These are phyloP conservation scores for Tachina lurida DNA, from an alignment of 2,888 invertebrate genomes.

Conservation along the genomic window DNA sequence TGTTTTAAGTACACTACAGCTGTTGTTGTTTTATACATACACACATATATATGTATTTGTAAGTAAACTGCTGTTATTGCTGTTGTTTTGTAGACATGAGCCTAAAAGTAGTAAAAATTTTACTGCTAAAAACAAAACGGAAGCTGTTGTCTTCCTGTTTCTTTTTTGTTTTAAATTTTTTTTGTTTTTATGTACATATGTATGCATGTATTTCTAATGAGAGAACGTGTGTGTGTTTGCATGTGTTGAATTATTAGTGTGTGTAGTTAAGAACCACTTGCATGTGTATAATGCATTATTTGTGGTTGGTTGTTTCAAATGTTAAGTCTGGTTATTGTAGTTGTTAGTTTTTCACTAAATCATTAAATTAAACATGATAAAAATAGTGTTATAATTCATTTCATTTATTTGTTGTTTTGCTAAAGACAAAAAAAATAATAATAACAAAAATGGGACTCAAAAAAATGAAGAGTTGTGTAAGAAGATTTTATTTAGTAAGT, in stretches of 20 bases:
- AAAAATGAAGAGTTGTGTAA: constrained; percentile 1
- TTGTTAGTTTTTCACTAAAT: constrained; percentile 67
- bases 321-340: constrained; percentile 65
- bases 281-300: constrained; percentile 68
- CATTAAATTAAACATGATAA: constrained; percentile 67
- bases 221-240: not conserved
- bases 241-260: constrained; percentile 38
- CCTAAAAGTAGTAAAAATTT: constrained; percentile 66
- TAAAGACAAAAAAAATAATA: not conserved
- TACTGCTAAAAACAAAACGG: constrained; percentile 62
- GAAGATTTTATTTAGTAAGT: not conserved
- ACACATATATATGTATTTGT: not conserved
- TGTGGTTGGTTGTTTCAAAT: constrained; percentile 57
- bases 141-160: constrained; percentile 56
- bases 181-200: constrained; percentile 2
- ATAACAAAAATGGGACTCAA: constrained; percentile 22
- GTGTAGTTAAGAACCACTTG: constrained; percentile 57
- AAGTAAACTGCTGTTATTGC: constrained; percentile 9
- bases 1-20: constrained; percentile 48
- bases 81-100: constrained; percentile 55
- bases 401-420: constrained; percentile 33
- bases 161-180: constrained; percentile 22
- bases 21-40: constrained; percentile 45
- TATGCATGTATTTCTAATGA: not conserved
- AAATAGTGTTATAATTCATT: constrained; percentile 69